Evolutionary conservation across 2,888 invertebrate species (phyloP).

Genomic region (Leucozona laternaria): DNA sequence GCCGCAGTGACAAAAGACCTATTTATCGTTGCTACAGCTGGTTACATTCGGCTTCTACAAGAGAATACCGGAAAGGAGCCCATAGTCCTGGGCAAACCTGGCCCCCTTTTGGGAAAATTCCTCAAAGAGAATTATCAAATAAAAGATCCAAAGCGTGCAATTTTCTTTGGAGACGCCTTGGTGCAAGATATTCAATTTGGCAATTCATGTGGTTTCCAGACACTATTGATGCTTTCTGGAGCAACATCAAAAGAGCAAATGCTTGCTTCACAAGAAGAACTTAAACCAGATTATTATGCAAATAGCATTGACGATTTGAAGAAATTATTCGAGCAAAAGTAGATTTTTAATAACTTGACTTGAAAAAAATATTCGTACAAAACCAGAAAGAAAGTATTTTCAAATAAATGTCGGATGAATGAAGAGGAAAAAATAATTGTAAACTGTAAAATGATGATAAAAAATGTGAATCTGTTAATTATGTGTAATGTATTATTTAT

Average conservation of each 20-base stretch:
- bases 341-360: not conserved
- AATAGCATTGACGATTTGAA: constrained; percentile 80
- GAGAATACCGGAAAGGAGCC: constrained; percentile 81
- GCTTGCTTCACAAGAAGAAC: constrained; percentile 77
- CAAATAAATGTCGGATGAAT: constrained; percentile 33
- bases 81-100: constrained; percentile 84
- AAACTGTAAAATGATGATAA: not conserved
- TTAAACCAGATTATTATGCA: constrained; percentile 80
- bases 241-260: constrained; percentile 79
- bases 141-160: constrained; percentile 86
- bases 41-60: constrained; percentile 78
- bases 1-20: constrained; percentile 77
- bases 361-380: constrained; percentile 48
- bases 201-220: constrained; percentile 88
- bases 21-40: constrained; percentile 77
- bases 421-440: not conserved
- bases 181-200: constrained; percentile 92
- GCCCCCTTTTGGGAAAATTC: constrained; percentile 80
- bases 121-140: constrained; percentile 83
- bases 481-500: constrained; percentile 16
- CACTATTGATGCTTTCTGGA: constrained; percentile 89
- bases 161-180: constrained; percentile 94
- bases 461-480: constrained; percentile 16
- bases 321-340: constrained; percentile 74
- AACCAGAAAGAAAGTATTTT: constrained; percentile 41